Conservation (phyloP, 2,113 vertebrate species). For the Anoura caudifer region DNA sequence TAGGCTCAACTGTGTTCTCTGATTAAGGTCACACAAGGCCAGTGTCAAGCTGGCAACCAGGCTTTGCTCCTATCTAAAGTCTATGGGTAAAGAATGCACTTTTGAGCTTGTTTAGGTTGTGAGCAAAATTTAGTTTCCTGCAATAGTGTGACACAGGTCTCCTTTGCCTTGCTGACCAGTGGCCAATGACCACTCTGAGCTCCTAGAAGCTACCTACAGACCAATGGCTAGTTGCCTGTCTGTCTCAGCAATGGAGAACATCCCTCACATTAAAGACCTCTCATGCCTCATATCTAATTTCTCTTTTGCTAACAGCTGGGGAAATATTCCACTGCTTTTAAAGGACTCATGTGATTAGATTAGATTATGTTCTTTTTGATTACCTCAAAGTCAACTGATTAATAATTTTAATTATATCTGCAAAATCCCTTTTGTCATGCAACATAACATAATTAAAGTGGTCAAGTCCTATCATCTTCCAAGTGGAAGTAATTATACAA, state of each 20-base stretch:
- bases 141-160: not conserved
- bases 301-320: not conserved
- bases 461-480: not conserved
- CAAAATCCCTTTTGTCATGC: not conserved
- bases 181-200: not conserved
- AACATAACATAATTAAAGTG: not conserved
- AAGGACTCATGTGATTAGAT: not conserved
- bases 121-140: not conserved
- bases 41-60: not conserved
- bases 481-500: not conserved
- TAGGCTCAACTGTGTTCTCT: not conserved
- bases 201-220: not conserved
- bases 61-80: not conserved
- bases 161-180: not conserved
- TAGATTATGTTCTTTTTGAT: not conserved
- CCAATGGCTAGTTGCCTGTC: no score
- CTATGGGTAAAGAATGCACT: not conserved
- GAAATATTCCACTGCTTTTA: not conserved
- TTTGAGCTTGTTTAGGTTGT: not conserved
- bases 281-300: not conserved
- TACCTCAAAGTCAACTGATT: not conserved
- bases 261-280: not conserved
- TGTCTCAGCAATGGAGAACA: not conserved
- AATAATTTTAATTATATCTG: not conserved
- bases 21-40: not conserved